Conservation (phyloP, 2,797 vertebrate species). For the Pangasius larnaudii region DNA sequence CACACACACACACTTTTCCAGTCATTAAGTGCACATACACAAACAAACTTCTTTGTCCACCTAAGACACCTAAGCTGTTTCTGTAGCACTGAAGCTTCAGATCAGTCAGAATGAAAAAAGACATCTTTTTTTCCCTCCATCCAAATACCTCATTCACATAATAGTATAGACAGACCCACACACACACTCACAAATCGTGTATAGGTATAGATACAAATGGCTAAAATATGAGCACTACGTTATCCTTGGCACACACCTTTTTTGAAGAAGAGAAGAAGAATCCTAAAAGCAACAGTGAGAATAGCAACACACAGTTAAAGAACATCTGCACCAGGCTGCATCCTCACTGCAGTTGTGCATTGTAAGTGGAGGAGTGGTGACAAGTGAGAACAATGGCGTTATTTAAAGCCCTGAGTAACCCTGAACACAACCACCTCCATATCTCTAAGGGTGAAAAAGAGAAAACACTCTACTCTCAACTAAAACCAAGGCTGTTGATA, state of each 20-base stretch:
- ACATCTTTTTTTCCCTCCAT: neutral
- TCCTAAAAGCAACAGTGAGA: neutral
- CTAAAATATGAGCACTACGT: neutral
- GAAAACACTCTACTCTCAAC: neutral
- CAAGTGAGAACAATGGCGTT: constrained; percentile 24
- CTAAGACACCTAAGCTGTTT: neutral
- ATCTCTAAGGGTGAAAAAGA: neutral
- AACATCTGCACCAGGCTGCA: constrained; percentile 7
- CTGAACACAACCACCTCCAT: neutral
- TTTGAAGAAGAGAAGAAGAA: neutral
- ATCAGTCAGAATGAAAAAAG: neutral
- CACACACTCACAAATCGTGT: neutral
- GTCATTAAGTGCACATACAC: constrained; percentile 30
- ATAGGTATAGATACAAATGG: neutral
- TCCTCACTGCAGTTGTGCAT: constrained; percentile 5
- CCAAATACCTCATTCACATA: neutral
- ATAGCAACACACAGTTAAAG: neutral
- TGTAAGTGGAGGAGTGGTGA: neutral
- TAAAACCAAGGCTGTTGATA: neutral
- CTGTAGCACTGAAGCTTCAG: neutral
- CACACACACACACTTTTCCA: constrained; percentile 23
- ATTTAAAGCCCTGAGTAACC: constrained; percentile 23
- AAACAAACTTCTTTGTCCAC: constrained; percentile 9
- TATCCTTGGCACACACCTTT: neutral
- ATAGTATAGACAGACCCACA: no score